phyloP scores from a whole-genome alignment of 1,140 invertebrate species.

The Glossosoma conforme region DNA sequence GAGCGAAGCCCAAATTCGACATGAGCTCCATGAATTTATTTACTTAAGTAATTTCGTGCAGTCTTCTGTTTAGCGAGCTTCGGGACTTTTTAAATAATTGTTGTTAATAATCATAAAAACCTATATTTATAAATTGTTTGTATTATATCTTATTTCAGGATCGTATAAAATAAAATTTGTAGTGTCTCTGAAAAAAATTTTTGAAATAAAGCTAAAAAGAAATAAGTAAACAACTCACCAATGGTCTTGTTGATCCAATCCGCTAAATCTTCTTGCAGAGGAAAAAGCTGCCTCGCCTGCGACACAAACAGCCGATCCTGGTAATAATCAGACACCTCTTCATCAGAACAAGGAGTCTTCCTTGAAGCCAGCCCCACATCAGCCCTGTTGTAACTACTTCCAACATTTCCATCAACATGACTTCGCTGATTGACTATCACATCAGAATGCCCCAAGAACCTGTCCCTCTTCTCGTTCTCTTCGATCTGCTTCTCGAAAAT shows the following conservation, averaged over 20 bases:
- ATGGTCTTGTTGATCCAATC: conserved; percentile 84
- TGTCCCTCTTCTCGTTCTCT: conserved; percentile 23
- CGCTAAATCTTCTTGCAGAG: conserved; percentile 77
- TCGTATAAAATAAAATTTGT: no score
- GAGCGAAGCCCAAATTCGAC: no score
- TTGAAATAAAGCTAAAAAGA: not conserved
- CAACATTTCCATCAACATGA: conserved; percentile 4
- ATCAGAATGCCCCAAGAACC: conserved; percentile 39
- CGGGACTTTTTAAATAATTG: no score
- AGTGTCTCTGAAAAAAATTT: no score
- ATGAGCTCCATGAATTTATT: no score
- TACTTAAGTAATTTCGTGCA: no score
- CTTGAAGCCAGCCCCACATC: conserved; percentile 49
- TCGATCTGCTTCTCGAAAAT: conserved; percentile 15
- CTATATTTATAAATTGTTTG: no score
- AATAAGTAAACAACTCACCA: conserved; percentile 54
- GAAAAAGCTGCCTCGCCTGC: conserved; percentile 73
- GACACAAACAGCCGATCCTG: conserved; percentile 69
- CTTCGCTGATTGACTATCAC: conserved; percentile 43
- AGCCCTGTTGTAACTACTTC: conserved; percentile 50
- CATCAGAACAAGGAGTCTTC: conserved; percentile 55
- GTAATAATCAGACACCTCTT: conserved; percentile 68
- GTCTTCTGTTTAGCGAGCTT: no score
- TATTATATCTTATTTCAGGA: no score
- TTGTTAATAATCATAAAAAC: no score